Evolutionary conservation across 1,140 invertebrate genomes (phyloP).

Genomic region (Brachionus paranguensis): DNA sequence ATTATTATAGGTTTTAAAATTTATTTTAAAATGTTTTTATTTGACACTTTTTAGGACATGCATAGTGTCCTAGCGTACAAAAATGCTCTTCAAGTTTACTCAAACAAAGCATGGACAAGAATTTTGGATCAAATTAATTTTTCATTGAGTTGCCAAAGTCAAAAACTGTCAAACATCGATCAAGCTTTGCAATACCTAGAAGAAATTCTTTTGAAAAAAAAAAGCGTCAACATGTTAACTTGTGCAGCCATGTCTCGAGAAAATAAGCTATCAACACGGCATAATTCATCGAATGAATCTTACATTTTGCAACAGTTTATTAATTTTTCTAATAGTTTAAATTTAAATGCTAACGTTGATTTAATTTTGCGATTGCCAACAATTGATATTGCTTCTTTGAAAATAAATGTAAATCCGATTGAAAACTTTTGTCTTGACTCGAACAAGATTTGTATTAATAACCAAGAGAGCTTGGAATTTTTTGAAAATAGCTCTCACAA

Average conservation of each 20-base stretch:
- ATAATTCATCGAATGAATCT: not conserved
- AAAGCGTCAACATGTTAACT: not conserved
- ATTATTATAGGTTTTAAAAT: too few species aligned
- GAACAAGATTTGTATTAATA: not conserved
- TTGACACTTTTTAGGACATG: not conserved
- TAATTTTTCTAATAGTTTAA: not conserved
- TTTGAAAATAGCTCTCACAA: not conserved
- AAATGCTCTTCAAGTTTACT: not conserved
- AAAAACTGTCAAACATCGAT: not conserved
- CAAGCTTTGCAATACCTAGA: not conserved
- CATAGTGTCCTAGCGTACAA: not conserved
- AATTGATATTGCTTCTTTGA: not conserved
- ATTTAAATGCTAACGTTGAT: not conserved
- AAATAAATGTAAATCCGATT: not conserved
- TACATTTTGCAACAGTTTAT: not conserved
- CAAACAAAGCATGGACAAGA: constrained; percentile 6
- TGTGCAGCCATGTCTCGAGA: not conserved
- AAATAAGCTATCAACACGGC: not conserved
- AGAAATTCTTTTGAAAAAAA: not conserved
- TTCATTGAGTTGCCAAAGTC: not conserved
- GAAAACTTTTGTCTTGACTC: not conserved
- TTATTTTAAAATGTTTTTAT: not conserved
- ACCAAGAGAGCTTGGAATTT: not conserved
- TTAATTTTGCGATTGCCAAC: not conserved
- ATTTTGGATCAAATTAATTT: constrained; percentile 19